Evolutionary conservation across 2,797 vertebrate species (phyloP).

Genomic region (Macrochelys suwanniensis): DNA sequence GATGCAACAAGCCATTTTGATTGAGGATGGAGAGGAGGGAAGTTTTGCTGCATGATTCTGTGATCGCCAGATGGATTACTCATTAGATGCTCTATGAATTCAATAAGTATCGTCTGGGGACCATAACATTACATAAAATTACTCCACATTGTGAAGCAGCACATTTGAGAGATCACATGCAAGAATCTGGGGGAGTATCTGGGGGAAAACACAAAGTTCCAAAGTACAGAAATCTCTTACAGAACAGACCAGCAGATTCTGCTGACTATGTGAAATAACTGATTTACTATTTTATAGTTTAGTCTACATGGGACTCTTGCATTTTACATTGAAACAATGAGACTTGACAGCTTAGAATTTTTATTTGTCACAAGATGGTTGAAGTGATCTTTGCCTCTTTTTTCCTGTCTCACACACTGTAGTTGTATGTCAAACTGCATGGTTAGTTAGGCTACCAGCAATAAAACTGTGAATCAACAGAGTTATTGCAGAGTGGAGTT

Average conservation of each 20-base stretch:
- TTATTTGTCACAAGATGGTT: background rate
- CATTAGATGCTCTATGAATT: background rate
- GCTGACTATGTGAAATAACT: background rate
- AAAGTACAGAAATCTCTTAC: background rate
- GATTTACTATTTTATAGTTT: background rate
- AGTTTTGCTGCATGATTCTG: background rate
- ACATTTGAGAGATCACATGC: background rate
- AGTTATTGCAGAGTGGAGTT: background rate
- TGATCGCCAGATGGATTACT: background rate
- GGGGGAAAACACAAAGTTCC: background rate
- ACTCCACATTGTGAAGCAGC: background rate
- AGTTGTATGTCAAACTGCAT: background rate
- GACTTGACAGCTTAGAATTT: background rate
- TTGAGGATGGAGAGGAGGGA: background rate
- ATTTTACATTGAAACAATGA: background rate
- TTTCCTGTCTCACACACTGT: background rate
- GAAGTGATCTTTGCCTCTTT: background rate
- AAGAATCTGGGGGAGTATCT: background rate
- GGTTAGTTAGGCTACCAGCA: background rate
- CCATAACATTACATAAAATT: background rate
- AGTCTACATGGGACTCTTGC: background rate
- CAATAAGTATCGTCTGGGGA: constrained; percentile 1
- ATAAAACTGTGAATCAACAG: background rate
- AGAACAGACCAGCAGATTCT: background rate
- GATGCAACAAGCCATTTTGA: background rate